Percentiles rank a stretch among this genome's conserved stretches.
Conservation (phyloP, 2,113 vertebrate genomes). For the Patagioenas fasciata region DNA sequence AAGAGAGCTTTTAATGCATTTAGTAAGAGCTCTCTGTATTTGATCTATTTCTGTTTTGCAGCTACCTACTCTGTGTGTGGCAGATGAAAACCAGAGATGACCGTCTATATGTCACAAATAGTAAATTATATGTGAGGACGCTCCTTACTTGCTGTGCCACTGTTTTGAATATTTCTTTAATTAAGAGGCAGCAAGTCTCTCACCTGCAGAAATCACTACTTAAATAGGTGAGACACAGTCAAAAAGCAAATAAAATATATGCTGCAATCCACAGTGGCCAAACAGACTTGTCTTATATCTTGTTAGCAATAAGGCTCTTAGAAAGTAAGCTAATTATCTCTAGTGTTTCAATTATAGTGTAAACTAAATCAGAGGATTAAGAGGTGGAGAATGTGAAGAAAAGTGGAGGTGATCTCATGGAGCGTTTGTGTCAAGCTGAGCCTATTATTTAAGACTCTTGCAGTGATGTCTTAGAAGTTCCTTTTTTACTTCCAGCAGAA, state of each 20-base stretch:
- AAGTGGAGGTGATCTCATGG: background rate
- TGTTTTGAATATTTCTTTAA: background rate
- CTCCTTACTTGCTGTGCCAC: background rate
- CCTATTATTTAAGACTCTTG: background rate
- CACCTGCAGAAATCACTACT: background rate
- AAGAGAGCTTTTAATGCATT: background rate
- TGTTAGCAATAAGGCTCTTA: background rate
- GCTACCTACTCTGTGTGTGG: background rate
- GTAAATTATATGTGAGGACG: background rate
- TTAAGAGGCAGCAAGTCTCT: background rate
- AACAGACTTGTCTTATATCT: background rate
- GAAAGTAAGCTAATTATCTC: conserved; percentile 4
- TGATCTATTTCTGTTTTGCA: background rate
- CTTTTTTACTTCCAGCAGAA: background rate
- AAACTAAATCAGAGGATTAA: background rate
- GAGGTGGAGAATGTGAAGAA: background rate
- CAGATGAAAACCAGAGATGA: background rate
- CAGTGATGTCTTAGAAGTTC: background rate
- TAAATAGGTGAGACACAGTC: background rate
- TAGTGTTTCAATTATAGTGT: background rate
- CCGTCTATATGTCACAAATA: background rate
- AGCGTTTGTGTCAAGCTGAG: background rate
- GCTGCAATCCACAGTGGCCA: background rate
- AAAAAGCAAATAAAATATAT: background rate
- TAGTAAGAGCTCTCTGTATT: background rate